Base-by-base conservation (phyloP, 2,888 invertebrate species). In the Altica lythri region DNA sequence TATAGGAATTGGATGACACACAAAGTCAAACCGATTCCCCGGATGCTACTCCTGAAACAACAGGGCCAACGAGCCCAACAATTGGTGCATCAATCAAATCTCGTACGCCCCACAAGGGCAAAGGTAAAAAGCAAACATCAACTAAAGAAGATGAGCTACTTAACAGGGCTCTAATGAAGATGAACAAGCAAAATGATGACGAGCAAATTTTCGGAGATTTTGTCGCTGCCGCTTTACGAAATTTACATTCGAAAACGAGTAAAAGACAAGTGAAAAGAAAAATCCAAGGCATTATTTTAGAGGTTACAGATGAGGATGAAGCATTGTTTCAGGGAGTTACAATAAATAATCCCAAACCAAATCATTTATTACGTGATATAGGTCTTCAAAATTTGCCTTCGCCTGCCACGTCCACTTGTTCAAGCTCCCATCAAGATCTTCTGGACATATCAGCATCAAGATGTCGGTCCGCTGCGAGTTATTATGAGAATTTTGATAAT, bases 161-260 rank as follows among this genome's bases (percentile, higher is more conserved):
- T 12, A 13, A 34, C 6, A 34, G 6, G 34, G 34, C 34, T 34
- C 3, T 34, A 4, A 34, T 16, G 17, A 14, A 34, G 9, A 38
- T 38, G 19, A 38, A 6, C 18, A 38, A 18, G 10, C 18, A 38
- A n/a, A 13, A 38, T 38, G 38, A 38, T 19, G 22, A 38, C 12
- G 38, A 38, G 6, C 38, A 38, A 38, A 38, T 38, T 10, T 38
- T 38, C 12, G 38, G 38, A 4, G 38, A 38, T 38, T 38, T 38
- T 38, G 38, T 38, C 10, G 38, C 38, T 18, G 4, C 38, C 9
- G 9, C 38, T 18, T 12, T 38, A 4, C 38, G 9, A 17, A 38
- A 38, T 22, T 38, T 38, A 18, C 38, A 22, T 18, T 38, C 19
- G 9, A n/a, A 38, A 18, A 22, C 5, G 17, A 22, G 10, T 38